Evolutionary conservation across 2,888 invertebrate species (phyloP), one percentile per base, ranked within the genome.

Genomic region (Lasioglossum malachurum): DNA sequence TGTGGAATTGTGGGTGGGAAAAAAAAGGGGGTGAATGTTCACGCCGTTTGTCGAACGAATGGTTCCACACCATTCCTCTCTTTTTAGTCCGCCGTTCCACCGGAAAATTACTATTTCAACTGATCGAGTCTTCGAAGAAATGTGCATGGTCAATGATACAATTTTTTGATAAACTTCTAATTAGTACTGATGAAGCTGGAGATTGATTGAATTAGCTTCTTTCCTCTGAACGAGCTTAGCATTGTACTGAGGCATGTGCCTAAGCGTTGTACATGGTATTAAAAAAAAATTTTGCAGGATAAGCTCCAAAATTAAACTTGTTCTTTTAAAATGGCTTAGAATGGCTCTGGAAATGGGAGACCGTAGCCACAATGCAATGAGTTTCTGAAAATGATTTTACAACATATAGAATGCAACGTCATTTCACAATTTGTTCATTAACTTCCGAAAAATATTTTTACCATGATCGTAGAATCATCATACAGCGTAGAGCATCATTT

Each of bases 31-130:
- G n/a, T 12, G 41, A 38, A 38, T 41, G 41, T 41, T 71, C n/a
- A n/a, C 41, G 38, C 71, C 71, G 71, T 71, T 71, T 71, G n/a
- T 41, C 71, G 41, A 71, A 71, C 71, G 71, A 71, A 71, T 71
- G 38, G 71, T 38, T 71, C 78, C 44, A 35, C 44, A 14, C 31
- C 27, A 27, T 67, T 75, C 64, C 23, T 23, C 57, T 41, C 44
- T 71, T 69, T 69, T 69, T 27, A 19, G n/a, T 27, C 27, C 16
- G 27, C 16, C 23, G 57, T 57, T 57, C 1, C n/a, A 44, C 57
- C 57, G n/a, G 57, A 4, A n/a, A n/a, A 57, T 10, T 49, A 53
- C 23, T 53, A 0, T 23, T 10, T 23, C 7, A 23, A 23, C 49
- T 49, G 49, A 23, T 49, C 7, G 23, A 49, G 19, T 23, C 10